Evolutionary conservation across 2,113 vertebrate genomes (phyloP).

Genomic region (Nymphicus hollandicus): DNA sequence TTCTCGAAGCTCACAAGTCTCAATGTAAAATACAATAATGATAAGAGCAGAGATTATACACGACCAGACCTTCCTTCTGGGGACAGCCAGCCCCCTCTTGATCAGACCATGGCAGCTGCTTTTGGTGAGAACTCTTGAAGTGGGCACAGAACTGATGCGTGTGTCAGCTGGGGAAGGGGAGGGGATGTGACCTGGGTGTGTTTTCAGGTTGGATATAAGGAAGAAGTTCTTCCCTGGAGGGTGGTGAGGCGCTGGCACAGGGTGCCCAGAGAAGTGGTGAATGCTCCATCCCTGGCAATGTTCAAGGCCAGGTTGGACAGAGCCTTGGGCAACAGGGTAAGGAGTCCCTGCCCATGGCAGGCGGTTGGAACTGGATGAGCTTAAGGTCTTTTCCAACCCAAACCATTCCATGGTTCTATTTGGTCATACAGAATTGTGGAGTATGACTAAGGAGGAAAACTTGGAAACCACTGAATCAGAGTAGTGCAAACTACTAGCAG

Average conservation of each 20-base stretch:
- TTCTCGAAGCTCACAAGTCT: slow-evolving; percentile 95
- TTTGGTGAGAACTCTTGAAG: slow-evolving; percentile 78
- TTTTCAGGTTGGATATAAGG: background rate
- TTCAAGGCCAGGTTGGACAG: background rate
- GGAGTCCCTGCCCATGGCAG: background rate
- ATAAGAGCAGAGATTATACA: slow-evolving; percentile 94
- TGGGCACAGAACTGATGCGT: background rate
- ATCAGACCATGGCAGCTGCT: slow-evolving; percentile 88
- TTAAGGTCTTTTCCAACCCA: background rate
- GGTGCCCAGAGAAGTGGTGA: background rate
- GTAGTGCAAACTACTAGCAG: background rate
- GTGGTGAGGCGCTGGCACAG: background rate
- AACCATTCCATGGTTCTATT: background rate
- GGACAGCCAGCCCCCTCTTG: slow-evolving; percentile 85
- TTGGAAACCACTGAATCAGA: background rate
- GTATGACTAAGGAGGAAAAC: background rate
- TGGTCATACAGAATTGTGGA: background rate
- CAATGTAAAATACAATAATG: slow-evolving; percentile 96
- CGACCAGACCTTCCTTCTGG: slow-evolving; percentile 92
- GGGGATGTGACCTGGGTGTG: accelerated
- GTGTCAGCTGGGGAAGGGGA: background rate
- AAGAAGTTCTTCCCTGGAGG: background rate
- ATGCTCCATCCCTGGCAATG: background rate
- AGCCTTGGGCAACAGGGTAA: background rate
- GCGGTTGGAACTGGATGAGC: background rate